Evolutionary conservation across 2,113 vertebrate genomes (phyloP), one percentile per base, ranked within the genome.

Genomic region (Phocoena phocoena): DNA sequence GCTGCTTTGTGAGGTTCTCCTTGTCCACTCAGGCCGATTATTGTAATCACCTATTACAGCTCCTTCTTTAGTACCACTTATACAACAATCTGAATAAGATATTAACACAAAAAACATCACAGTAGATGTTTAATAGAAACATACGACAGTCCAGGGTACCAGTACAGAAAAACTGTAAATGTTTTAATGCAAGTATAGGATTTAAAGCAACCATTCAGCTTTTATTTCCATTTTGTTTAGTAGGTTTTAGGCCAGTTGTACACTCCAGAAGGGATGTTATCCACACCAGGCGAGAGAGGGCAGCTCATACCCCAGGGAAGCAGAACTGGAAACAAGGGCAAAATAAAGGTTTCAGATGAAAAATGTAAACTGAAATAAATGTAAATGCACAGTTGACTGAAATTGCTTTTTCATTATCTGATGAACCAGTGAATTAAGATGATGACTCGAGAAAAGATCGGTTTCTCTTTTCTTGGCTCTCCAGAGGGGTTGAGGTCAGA

Each of bases 351-450:
- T 95, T 93, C 38, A 47, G n/a, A 53, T 83, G 81, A 68, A 94
- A 82, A 97, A 58, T 70, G 13, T 76, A 90, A 93, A 93, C 62
- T 70, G 76, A 91, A 77, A 36, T 91, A 25, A 93, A 80, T 90
- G 31, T 87, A 93, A 85, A 67, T 71, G 50, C 28, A 86, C 20
- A 85, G 71, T 3, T 47, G 53, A 67, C 67, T 33, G 91, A 82
- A 67, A 86, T 89, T 73, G 74, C 73, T 87, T 96, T 94, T 83
- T 70, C 23, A 8, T 68, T 58, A 89, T 60, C 44, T 74, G 70
- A n/a, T 77, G 55, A 76, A 21, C 50, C n/a, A 26, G 65, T 38
- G 86, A 53, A 55, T 4, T 67, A 28, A 79, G 70, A 74, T 44
- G 60, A 8, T 94, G 70, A 91, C 36, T 28, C 15, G 82, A 12